Evolutionary conservation across 2,797 vertebrate genomes (phyloP).

Genomic region (Dendrocincla fuliginosa): DNA sequence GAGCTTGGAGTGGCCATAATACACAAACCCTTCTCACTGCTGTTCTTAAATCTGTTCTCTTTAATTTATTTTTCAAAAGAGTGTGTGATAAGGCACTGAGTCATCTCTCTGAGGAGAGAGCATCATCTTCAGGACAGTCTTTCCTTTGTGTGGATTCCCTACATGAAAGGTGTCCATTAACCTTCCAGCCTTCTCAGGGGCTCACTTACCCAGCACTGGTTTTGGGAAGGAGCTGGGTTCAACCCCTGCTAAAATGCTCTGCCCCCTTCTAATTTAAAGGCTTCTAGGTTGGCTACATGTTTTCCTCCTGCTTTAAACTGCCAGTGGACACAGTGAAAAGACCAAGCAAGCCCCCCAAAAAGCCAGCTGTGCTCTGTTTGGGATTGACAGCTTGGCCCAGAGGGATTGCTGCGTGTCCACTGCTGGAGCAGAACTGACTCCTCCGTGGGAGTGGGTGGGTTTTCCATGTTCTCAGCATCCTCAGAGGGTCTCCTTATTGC

Average conservation of each 20-base stretch:
- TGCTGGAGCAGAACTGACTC: not conserved
- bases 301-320: conserved; percentile 7
- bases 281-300: not conserved
- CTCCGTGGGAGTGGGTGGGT: not conserved
- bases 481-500: not conserved
- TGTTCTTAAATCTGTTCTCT: not conserved
- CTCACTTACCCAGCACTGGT: not conserved
- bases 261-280: not conserved
- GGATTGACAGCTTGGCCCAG: not conserved
- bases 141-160: not conserved
- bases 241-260: not conserved
- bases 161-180: not conserved
- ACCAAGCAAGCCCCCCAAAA: not conserved
- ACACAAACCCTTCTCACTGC: conserved; percentile 20
- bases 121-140: not conserved
- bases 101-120: conserved; percentile 40
- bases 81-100: conserved; percentile 38
- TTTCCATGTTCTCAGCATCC: not conserved
- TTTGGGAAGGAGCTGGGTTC: not conserved
- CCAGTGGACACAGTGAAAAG: not conserved
- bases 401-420: not conserved
- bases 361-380: fast-evolving
- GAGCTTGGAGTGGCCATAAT: conserved; percentile 2
- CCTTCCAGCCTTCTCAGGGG: not conserved
- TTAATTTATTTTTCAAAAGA: conserved; percentile 66